Base-by-base conservation (phyloP, 2,113 vertebrate genomes). In the Zosterops borbonicus region DNA sequence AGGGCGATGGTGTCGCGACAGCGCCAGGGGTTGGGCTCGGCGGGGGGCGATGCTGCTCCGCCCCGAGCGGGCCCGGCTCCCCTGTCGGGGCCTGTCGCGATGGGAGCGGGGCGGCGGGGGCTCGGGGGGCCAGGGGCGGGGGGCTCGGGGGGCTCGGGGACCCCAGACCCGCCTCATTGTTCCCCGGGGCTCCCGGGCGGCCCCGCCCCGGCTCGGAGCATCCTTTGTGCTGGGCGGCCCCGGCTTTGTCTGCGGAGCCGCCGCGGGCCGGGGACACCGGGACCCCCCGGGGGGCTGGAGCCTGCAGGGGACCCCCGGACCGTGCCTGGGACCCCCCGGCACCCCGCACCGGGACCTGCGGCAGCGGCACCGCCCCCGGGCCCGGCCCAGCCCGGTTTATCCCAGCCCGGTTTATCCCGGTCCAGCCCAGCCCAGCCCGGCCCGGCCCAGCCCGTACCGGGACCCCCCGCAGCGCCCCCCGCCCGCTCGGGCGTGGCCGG, bases 171-270 rank as follows among this genome's bases (percentile, higher is more conserved):
- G 44, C 65, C 14, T 37, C 59, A 78, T 83, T 88, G 84, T 83
- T 83, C 73, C n/a, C 59, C 65, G 65, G 77, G 83, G 68, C 84
- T 87, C 70, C 71, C 64, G 58, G 73, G 78, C 84, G 78, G 84
- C 83, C 90, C 73, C 55, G 89, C 91, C 91, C 91, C 84, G 90
- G 56, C 75, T 67, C 80, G 24, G 60, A 83, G 91, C 86, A 73
- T 76, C 76, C 81, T 73, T 77, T 69, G 77, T 65, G 71, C 83
- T 50, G 76, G 65, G n/a, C 67, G 78, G 64, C 77, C 68, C 84
- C 44, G 90, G 83, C 90, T 87, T 77, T 87, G 90, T 87, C 63
- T 83, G 83, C 78, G 37, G 83, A 84, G 55, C 83, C 62, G 33
- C 55, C 46, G 55, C 83, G 53, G 79, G 73, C 44, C 62, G 47